Conservation (phyloP, 2,113 vertebrate genomes). For the Rana temporaria region DNA sequence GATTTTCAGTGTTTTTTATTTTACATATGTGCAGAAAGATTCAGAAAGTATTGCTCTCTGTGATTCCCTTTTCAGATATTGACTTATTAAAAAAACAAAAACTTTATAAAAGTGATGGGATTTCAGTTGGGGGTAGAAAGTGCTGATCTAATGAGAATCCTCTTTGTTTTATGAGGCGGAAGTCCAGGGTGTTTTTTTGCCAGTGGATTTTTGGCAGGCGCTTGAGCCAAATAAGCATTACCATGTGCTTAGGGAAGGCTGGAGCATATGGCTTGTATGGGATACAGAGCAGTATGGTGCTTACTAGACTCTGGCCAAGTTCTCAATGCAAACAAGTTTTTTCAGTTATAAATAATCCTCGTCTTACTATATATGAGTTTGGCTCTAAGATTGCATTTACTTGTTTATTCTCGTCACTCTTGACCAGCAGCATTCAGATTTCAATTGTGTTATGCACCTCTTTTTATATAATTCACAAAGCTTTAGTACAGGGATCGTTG, state of each 20-base stretch:
- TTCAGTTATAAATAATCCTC: background rate
- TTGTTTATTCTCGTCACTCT: background rate
- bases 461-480: no score
- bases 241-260: constrained; percentile 10
- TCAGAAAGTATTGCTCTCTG: no score
- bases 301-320: constrained; percentile 17
- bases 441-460: no score
- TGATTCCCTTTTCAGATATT: background rate
- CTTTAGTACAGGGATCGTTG: no score
- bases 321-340: background rate
- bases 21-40: no score
- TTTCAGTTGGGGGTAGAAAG: constrained; percentile 12
- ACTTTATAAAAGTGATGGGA: background rate
- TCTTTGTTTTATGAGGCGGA: constrained; percentile 12
- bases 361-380: background rate
- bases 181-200: constrained; percentile 29
- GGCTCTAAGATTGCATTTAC: background rate
- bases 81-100: background rate
- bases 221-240: constrained; percentile 18
- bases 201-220: constrained; percentile 27
- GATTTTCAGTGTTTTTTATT: no score
- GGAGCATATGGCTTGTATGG: constrained; percentile 27
- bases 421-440: no score
- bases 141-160: constrained; percentile 6
- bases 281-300: background rate